phyloP scores from a whole-genome alignment of 2,113 vertebrate species.

The Mobula hypostoma region DNA sequence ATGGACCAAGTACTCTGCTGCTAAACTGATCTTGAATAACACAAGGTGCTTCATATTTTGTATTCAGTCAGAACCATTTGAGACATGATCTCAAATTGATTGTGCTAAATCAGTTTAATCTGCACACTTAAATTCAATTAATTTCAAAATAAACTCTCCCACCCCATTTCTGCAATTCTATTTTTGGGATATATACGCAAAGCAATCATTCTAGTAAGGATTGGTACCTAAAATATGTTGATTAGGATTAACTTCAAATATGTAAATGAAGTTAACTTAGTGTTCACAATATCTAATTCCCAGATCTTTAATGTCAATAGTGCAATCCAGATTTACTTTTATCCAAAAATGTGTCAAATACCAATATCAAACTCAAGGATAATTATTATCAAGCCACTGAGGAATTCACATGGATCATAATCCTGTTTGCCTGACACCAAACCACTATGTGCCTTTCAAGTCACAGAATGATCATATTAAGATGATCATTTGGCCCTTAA shows the following conservation, averaged over 20 bases:
- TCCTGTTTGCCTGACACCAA: neutral
- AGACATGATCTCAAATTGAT: neutral
- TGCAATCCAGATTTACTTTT: neutral
- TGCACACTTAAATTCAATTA: neutral
- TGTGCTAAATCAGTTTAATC: constrained; percentile 10
- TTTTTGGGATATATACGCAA: neutral
- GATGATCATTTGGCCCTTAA: neutral
- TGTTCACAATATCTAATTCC: neutral
- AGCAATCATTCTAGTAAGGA: neutral
- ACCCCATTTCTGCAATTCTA: neutral
- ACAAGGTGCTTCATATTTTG: constrained; percentile 10
- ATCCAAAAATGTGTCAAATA: neutral
- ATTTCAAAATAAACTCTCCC: neutral
- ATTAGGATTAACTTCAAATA: neutral
- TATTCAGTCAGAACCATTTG: neutral
- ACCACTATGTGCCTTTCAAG: neutral
- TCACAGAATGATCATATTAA: neutral
- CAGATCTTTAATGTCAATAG: neutral
- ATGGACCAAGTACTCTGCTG: neutral
- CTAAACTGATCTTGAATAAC: constrained; percentile 18
- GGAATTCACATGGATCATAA: neutral
- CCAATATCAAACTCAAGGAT: neutral
- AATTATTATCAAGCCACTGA: neutral
- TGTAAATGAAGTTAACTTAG: neutral
- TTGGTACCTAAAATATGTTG: neutral